Conservation (phyloP, 2,113 vertebrate genomes). For the Fukomys damarensis region DNA sequence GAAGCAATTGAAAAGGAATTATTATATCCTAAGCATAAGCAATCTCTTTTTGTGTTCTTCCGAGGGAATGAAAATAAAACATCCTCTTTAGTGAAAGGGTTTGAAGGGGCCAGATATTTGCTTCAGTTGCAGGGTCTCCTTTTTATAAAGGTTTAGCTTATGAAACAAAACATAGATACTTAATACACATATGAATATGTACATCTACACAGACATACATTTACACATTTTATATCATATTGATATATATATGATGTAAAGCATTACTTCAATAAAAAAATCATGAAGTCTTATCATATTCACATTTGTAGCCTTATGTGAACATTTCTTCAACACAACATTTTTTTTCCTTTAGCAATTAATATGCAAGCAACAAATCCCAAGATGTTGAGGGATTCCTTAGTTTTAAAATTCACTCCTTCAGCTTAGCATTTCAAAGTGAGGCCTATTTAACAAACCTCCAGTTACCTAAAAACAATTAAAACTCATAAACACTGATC, state of each 20-base stretch:
- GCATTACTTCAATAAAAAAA: background rate
- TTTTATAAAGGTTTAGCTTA: background rate
- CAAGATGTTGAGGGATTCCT: slow-evolving; percentile 14
- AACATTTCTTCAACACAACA: background rate
- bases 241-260: background rate
- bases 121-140: background rate
- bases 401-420: slow-evolving; percentile 57
- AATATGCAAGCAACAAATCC: background rate
- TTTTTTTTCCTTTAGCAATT: slow-evolving; percentile 31
- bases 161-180: background rate
- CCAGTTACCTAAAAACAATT: slow-evolving; percentile 77
- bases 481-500: slow-evolving; percentile 76
- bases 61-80: background rate
- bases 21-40: background rate
- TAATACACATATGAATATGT: fast-evolving
- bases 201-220: background rate
- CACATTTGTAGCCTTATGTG: background rate
- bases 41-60: background rate
- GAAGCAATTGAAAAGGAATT: background rate
- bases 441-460: slow-evolving; percentile 66
- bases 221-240: background rate
- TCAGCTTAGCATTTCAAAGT: slow-evolving; percentile 76
- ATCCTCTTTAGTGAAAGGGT: background rate
- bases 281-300: background rate
- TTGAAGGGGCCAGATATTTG: background rate